phyloP scores from a whole-genome alignment of 2,888 invertebrate species.

The Ornithoptera priamus region DNA sequence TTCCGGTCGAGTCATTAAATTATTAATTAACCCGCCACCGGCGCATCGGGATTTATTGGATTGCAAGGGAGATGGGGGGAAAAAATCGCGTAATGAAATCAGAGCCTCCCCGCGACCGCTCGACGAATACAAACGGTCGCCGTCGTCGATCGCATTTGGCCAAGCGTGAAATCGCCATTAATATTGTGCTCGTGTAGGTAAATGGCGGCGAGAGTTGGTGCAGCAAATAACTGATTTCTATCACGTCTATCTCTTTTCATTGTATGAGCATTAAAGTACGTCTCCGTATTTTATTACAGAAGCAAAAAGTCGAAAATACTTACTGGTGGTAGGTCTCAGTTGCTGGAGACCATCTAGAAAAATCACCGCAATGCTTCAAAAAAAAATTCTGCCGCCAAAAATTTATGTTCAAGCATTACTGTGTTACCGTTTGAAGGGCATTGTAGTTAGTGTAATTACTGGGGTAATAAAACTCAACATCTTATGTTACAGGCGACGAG shows the following conservation, averaged over 20 bases:
- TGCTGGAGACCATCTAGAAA: too few relatives aligned
- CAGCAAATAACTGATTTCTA: slow-evolving; percentile 22
- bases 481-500: too few relatives aligned
- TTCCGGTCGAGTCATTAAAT: slow-evolving; percentile 55
- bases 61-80: slow-evolving; percentile 56
- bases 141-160: slow-evolving; percentile 49
- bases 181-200: slow-evolving; percentile 49
- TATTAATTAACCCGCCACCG: slow-evolving; percentile 72
- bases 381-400: too few relatives aligned
- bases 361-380: too few relatives aligned
- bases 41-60: slow-evolving; percentile 65
- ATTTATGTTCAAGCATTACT: too few relatives aligned
- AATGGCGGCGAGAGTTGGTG: slow-evolving; percentile 34
- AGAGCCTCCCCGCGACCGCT: slow-evolving; percentile 51
- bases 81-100: slow-evolving; percentile 72
- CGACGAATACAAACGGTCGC: slow-evolving; percentile 56
- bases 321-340: too few relatives aligned
- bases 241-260: slow-evolving; percentile 24
- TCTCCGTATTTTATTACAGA: background rate
- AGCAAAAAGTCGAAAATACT: too few relatives aligned
- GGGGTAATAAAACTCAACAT: too few relatives aligned
- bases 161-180: slow-evolving; percentile 70
- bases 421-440: too few relatives aligned
- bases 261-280: slow-evolving; percentile 12
- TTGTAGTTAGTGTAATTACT: too few relatives aligned